Percentiles rank a stretch among this genome's conserved stretches.
phyloP scores from a whole-genome alignment of 2,888 invertebrate genomes.

The Actias luna region DNA sequence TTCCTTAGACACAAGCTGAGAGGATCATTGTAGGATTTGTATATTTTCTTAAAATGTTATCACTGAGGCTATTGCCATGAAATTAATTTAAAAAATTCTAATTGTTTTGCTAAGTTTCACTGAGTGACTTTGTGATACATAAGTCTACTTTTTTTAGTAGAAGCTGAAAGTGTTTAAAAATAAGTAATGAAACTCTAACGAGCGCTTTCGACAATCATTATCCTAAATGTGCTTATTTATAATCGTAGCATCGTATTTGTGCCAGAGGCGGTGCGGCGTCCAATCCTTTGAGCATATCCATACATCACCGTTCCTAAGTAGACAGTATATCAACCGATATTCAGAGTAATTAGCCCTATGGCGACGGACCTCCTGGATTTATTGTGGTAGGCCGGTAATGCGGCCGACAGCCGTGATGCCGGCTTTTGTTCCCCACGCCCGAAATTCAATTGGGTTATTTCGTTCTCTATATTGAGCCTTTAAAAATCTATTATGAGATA shows the following conservation, averaged over 20 bases:
- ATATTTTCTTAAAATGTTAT: no score
- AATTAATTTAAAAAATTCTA: no score
- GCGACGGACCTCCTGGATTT: conserved; percentile 79
- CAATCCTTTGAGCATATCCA: conserved; percentile 72
- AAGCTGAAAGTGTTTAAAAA: not conserved
- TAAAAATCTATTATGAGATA: conserved; percentile 32
- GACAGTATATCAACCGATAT: conserved; percentile 80
- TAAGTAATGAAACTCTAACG: conserved; percentile 12
- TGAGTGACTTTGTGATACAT: not conserved
- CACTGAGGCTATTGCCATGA: no score
- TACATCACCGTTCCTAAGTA: conserved; percentile 79
- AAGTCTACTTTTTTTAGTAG: not conserved
- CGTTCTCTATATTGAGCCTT: conserved; percentile 28
- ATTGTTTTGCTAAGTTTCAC: not conserved
- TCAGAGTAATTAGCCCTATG: conserved; percentile 79
- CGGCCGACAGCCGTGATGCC: conserved; percentile 75
- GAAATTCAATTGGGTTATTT: conserved; percentile 73
- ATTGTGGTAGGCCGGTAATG: conserved; percentile 78
- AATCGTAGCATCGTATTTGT: conserved; percentile 61
- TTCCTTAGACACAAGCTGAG: no score
- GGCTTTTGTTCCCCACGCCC: conserved; percentile 71
- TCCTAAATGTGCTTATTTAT: conserved; percentile 77
- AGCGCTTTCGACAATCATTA: conserved; percentile 60
- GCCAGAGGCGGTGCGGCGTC: conserved; percentile 69
- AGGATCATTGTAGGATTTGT: no score